These are phyloP conservation scores for Podilymbus podiceps DNA, from an alignment of 2,113 vertebrate species.

Conservation along the genomic window DNA sequence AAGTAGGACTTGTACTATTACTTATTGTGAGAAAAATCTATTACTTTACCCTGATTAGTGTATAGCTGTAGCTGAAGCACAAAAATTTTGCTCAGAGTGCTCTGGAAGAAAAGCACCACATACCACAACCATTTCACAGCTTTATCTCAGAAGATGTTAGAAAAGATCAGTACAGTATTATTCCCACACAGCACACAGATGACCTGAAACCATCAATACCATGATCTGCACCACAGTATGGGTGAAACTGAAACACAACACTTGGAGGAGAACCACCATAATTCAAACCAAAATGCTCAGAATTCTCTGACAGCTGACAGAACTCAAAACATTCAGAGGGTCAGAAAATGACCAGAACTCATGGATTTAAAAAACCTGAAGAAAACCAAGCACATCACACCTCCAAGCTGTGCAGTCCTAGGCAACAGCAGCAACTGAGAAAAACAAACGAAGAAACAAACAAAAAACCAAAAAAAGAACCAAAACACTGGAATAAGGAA, in stretches of 20 bases:
- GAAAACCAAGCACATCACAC: background rate
- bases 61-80: background rate
- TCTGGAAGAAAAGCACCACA: background rate
- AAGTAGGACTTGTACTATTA: rapidly evolving
- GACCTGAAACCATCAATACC: background rate
- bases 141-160: background rate
- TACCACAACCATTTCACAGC: background rate
- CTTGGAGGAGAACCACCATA: background rate
- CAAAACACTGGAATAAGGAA: background rate
- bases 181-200: background rate
- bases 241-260: background rate
- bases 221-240: background rate
- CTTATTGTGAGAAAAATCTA: background rate
- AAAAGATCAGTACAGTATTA: background rate
- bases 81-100: background rate
- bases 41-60: background rate
- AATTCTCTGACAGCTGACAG: background rate
- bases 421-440: background rate
- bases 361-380: background rate
- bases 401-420: background rate
- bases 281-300: background rate
- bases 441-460: too few species aligned
- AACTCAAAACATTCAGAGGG: background rate
- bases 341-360: background rate
- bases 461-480: too few species aligned